Base-by-base conservation (phyloP, 2,797 vertebrate species). In the Sebastes variabilis region DNA sequence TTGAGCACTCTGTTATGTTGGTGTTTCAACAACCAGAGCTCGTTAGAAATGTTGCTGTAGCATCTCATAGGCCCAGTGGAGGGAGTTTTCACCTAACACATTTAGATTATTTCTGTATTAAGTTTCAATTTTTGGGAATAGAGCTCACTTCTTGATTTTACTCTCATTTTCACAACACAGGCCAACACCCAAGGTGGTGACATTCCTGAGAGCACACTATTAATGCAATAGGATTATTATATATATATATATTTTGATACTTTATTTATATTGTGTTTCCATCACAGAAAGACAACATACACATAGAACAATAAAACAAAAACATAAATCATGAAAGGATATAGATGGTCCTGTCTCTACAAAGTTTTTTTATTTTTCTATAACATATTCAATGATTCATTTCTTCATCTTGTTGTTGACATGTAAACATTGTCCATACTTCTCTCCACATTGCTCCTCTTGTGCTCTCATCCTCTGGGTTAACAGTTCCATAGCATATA, bases 351-450 rank as follows among this genome's bases (percentile, higher is more conserved):
- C 34, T 12, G 36, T 38, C 4, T 38, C 0, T 38, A 38, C 36
- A 38, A 5, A 38, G 36, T 5, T 38, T 13, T 34, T 38, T 38
- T 36, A 4, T n/a, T n/a, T 11, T 2, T 38, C 36, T 38, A 38
- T 38, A 0, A 38, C 12, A 38, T 38, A 38, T 38, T 38, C 36
- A 38, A 13, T 38, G 36, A 2, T 38, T 38, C 4, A 38, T 38
- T 38, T 0, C 36, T 1, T 38, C 36, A 38, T 38, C 36, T 38
- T 38, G 36, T 38, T 0, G 36, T 38, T 38, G 36, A 38, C 0
- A 38, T 38, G 36, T 38, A 38, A 38, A 38, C 36, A 38, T 38
- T 38, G 36, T 38, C 36, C 36, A 38, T 38, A 38, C 36, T 38
- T 38, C 36, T 38, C 36, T 38, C 2, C 36, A 38, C 36, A 38